A percentile compares a stretch with the other conserved stretches of the same genome.
Evolutionary conservation across 2,888 invertebrate genomes (phyloP).

Genomic region (Drosophila quinaria): DNA sequence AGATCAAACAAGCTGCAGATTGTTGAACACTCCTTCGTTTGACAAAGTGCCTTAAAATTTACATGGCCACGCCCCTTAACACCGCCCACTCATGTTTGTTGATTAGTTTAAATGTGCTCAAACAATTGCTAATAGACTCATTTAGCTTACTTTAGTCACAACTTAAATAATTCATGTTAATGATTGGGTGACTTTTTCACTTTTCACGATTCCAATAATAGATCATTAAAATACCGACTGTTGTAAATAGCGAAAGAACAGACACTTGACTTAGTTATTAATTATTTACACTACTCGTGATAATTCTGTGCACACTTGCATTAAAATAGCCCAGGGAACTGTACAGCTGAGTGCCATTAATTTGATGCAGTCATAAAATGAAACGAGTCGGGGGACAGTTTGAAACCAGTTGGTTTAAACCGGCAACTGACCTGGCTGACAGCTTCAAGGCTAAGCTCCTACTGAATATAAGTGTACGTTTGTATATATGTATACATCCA

Average conservation of each 20-base stretch:
- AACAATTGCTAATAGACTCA: constrained; percentile 17
- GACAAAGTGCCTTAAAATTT: constrained; percentile 21
- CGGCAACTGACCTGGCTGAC: constrained; percentile 1
- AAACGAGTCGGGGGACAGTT: constrained; percentile 6
- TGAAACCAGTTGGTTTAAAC: not conserved
- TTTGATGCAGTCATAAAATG: constrained; percentile 75
- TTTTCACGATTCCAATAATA: constrained; percentile 65
- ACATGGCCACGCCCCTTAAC: constrained; percentile 30
- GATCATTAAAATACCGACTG: constrained; percentile 61
- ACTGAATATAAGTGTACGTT: constrained; percentile 16
- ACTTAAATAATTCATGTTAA: constrained; percentile 68
- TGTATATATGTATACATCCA: constrained; percentile 14
- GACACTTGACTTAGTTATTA: constrained; percentile 22
- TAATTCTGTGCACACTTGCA: constrained; percentile 60
- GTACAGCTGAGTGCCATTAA: constrained; percentile 58
- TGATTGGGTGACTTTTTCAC: constrained; percentile 67
- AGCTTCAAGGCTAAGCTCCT: constrained; percentile 61
- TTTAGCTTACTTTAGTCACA: constrained; percentile 2
- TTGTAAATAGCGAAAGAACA: constrained; percentile 12
- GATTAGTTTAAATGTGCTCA: constrained; percentile 60
- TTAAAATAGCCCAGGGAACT: constrained; percentile 19
- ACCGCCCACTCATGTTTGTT: constrained; percentile 62
- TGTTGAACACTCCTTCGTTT: constrained; percentile 12
- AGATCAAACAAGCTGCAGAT: constrained; percentile 19
- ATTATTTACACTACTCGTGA: constrained; percentile 37